A percentile compares a stretch with the other conserved stretches of the same genome.
phyloP scores from a whole-genome alignment of 2,888 invertebrate species.

The Megaustenia siamemsis region DNA sequence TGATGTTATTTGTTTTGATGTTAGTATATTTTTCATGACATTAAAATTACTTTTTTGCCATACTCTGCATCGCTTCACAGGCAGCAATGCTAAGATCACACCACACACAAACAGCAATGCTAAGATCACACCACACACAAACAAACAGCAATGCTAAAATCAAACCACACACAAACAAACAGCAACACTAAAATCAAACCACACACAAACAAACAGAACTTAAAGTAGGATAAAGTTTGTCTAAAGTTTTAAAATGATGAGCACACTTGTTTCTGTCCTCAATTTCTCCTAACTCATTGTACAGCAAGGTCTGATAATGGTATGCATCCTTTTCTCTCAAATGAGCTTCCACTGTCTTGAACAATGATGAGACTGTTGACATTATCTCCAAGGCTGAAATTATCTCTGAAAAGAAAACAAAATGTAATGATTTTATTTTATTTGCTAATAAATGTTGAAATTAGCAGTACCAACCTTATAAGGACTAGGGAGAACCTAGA shows the following conservation, averaged over 20 bases:
- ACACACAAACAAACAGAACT: slow-evolving; percentile 61
- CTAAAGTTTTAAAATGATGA: slow-evolving; percentile 88
- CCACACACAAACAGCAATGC: too few species aligned
- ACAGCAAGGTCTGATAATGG: slow-evolving; percentile 86
- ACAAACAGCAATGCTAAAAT: too few species aligned
- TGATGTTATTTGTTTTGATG: too few species aligned
- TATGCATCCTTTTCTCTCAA: slow-evolving; percentile 87
- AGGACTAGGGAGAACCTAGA: too few species aligned
- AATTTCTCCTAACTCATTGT: slow-evolving; percentile 87
- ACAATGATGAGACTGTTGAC: slow-evolving; percentile 86
- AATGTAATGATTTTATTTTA: too few species aligned
- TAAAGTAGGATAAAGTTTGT: slow-evolving; percentile 89
- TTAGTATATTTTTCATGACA: too few species aligned
- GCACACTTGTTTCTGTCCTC: slow-evolving; percentile 90
- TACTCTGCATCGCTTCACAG: too few species aligned
- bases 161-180: slow-evolving; percentile 65
- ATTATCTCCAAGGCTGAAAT: slow-evolving; percentile 67
- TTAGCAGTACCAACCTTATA: too few species aligned
- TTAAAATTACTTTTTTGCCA: too few species aligned
- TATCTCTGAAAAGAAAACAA: slow-evolving; percentile 75
- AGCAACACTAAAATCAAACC: slow-evolving; percentile 62
- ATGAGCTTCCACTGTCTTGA: slow-evolving; percentile 88
- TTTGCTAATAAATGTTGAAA: too few species aligned
- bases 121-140: too few species aligned
- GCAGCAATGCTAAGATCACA: too few species aligned